Percentiles rank a stretch among this genome's conserved stretches.
Evolutionary conservation across 1,140 invertebrate species (phyloP).

Genomic region (Geopemphigus sp.): DNA sequence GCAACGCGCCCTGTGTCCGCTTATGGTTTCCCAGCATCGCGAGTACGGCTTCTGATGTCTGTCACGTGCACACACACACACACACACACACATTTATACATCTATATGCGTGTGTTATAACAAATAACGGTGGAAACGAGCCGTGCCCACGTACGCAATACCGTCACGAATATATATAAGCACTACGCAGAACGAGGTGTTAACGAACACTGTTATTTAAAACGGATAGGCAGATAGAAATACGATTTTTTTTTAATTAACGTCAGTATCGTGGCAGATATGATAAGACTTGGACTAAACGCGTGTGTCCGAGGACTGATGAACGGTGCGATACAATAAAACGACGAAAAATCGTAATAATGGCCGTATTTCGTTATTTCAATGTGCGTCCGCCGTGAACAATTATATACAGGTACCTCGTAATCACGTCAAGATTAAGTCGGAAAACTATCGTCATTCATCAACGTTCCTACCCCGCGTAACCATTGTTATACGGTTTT

Average conservation of each 20-base stretch:
- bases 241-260: background rate
- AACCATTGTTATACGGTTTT: background rate
- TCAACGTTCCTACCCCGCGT: background rate
- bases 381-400: background rate
- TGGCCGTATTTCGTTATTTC: no score
- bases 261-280: conserved; percentile 5
- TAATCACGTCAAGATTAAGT: conserved; percentile 21
- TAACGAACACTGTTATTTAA: conserved; percentile 3
- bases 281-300: conserved; percentile 13
- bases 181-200: background rate
- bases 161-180: background rate
- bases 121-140: conserved; percentile 6
- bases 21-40: conserved; percentile 44
- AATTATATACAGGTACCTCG: background rate
- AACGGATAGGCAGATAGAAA: background rate
- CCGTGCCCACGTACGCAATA: background rate
- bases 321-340: background rate
- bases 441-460: background rate
- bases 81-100: background rate
- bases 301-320: conserved; percentile 5
- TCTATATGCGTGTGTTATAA: background rate
- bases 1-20: conserved; percentile 6
- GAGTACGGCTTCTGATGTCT: conserved; percentile 35
- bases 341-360: background rate
- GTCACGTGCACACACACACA: background rate